Evolutionary conservation across 2,888 invertebrate genomes (phyloP).

Genomic region (Notodonta ziczac): DNA sequence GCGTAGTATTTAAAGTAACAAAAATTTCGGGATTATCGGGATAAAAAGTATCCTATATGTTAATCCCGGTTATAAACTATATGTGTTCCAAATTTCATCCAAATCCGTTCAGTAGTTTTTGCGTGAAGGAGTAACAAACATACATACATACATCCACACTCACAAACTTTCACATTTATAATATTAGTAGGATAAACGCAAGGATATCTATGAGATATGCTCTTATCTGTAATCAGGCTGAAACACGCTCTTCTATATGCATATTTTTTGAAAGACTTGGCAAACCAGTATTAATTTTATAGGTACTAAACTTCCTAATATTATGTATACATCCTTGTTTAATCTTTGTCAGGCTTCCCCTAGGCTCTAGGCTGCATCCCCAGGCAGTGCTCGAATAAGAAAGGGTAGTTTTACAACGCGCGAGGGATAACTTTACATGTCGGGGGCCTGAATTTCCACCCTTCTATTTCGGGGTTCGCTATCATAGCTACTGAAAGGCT

Average conservation of each 20-base stretch:
- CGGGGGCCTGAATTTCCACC: slow-evolving; percentile 61
- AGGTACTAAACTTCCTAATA: not conserved
- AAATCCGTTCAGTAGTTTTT: too few relatives aligned
- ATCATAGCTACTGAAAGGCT: slow-evolving; percentile 54
- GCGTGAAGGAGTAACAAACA: too few relatives aligned
- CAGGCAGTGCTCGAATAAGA: slow-evolving; percentile 64
- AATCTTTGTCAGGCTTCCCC: slow-evolving; percentile 60
- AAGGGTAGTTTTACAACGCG: slow-evolving; percentile 81
- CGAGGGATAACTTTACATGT: slow-evolving; percentile 78
- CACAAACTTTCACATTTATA: too few relatives aligned
- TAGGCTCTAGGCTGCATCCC: slow-evolving; percentile 65
- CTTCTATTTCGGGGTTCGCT: slow-evolving; percentile 63
- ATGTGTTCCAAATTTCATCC: too few relatives aligned
- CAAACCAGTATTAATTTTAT: not conserved
- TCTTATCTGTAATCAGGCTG: too few relatives aligned
- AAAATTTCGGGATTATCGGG: too few relatives aligned
- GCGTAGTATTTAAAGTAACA: too few relatives aligned
- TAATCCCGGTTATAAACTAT: too few relatives aligned
- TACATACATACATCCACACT: too few relatives aligned
- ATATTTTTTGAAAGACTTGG: not conserved
- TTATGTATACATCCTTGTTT: slow-evolving; percentile 11
- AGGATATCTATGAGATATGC: too few relatives aligned
- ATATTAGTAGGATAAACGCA: too few relatives aligned
- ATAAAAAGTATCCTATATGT: too few relatives aligned
- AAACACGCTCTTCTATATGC: not conserved